Evolutionary conservation across 2,888 invertebrate genomes (phyloP), one percentile per base, ranked within the genome.

Genomic region (Platerodrilus igneus): DNA sequence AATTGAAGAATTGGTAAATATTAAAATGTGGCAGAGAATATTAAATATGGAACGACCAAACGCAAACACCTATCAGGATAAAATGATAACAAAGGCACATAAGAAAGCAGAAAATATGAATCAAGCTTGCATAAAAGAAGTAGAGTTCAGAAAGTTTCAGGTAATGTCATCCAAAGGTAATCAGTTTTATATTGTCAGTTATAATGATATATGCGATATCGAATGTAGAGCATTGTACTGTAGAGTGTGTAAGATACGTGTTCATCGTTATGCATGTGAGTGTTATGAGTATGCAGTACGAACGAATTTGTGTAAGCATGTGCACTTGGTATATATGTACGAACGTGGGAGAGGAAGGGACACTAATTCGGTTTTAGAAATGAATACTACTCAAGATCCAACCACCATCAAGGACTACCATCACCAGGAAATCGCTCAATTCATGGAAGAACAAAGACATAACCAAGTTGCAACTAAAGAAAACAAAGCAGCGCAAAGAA

Each of bases 191-290:
- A 17, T 5, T 5, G 19, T 30, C 10, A n/a, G 2, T 3, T 18
- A 9, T 18, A 16, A 16, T 7, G 2, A 19, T 7, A n/a, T 30
- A 2, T 2, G 28, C 16, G 15, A 8, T n/a, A 5, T 6, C 10
- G 17, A 29, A 3, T 30, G 19, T 18, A 18, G 10, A 9, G 13
- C 2, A n/a, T 17, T 17, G 1, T 17, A 10, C 5, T 49, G 46
- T 29, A 41, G 23, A 29, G 44, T 31, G 14, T 50, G 43, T 37
- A 45, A 42, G n/a, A 26, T 45, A 11, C 45, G 42, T 38, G 37
- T 42, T 29, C 43, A 48, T 37, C 26, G 35, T 4, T 49, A 47
- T 33, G 32, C n/a, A 19, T 49, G 46, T 37, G 34, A 41, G 8
- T 49, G 46, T 43, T 19, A 23, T 11, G 32, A 40, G 8, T 43